Conservation (phyloP, 2,797 vertebrate genomes). For the Chloroceryle inda region DNA sequence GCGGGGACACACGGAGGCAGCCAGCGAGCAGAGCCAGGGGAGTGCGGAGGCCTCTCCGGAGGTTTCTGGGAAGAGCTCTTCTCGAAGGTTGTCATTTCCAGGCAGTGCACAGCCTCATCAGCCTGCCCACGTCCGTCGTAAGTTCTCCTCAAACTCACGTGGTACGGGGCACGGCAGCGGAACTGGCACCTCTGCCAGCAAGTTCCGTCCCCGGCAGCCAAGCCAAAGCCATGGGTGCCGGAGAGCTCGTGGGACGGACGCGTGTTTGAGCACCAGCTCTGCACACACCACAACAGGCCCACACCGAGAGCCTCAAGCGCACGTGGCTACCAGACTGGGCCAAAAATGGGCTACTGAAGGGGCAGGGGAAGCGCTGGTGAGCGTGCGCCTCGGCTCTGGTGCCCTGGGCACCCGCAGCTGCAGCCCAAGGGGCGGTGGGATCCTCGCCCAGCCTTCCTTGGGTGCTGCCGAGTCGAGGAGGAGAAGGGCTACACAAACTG, state of each 20-base stretch:
- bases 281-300: background rate
- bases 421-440: background rate
- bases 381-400: accelerated
- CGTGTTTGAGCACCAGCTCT: accelerated
- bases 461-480: background rate
- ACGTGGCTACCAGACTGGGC: background rate
- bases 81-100: accelerated
- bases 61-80: background rate
- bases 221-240: accelerated
- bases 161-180: accelerated
- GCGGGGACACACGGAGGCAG: accelerated
- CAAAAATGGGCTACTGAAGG: background rate
- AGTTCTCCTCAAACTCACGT: background rate
- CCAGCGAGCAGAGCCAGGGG: background rate
- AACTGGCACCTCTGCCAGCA: background rate
- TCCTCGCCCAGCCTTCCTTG: background rate
- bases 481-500: background rate
- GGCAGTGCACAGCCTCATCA: background rate
- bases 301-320: background rate
- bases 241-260: background rate
- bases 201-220: background rate
- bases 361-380: background rate
- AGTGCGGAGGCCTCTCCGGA: background rate
- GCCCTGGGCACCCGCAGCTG: background rate
- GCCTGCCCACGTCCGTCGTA: background rate